Conservation (phyloP, 2,797 vertebrate genomes). For the Takifugu ocellatus region DNA sequence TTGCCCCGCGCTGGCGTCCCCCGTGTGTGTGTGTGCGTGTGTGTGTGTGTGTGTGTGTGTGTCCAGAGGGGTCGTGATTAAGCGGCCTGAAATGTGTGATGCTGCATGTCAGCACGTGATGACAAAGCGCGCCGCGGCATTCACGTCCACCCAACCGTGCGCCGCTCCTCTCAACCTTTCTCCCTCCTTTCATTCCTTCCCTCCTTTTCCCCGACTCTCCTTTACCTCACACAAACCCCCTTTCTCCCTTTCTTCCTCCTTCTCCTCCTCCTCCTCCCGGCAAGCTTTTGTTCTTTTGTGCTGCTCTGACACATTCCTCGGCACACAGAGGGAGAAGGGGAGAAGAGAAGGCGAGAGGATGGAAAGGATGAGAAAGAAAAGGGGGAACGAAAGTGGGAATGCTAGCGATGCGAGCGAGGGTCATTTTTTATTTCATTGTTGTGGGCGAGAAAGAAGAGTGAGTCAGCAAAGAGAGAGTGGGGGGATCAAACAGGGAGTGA, state of each 20-base stretch:
- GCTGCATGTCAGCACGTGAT: constrained; percentile 64
- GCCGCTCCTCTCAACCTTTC: constrained; percentile 51
- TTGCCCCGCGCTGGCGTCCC: constrained; percentile 29
- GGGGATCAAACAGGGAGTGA: constrained; percentile 54
- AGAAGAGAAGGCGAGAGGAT: constrained; percentile 45
- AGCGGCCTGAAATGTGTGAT: constrained; percentile 65
- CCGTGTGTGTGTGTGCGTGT: constrained; percentile 62
- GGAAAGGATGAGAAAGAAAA: constrained; percentile 34
- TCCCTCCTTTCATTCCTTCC: constrained; percentile 55
- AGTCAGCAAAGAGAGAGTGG: constrained; percentile 51
- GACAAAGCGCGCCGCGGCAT: constrained; percentile 66
- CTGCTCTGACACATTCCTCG: constrained; percentile 72
- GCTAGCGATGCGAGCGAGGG: constrained; percentile 43
- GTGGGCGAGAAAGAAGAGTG: constrained; percentile 40
- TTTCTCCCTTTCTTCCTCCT: constrained; percentile 18
- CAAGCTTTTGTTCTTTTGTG: constrained; percentile 75
- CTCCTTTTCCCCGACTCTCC: constrained; percentile 42
- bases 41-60: constrained; percentile 60
- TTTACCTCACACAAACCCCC: constrained; percentile 45
- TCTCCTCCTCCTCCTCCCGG: constrained; percentile 39
- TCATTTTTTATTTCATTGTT: constrained; percentile 66
- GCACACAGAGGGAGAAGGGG: constrained; percentile 44
- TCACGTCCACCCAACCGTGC: constrained; percentile 58
- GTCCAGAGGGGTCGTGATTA: constrained; percentile 41
- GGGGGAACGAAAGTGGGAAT: constrained; percentile 36